Conservation (phyloP, 2,888 invertebrate species). For the Drosophila vallismaia region DNA sequence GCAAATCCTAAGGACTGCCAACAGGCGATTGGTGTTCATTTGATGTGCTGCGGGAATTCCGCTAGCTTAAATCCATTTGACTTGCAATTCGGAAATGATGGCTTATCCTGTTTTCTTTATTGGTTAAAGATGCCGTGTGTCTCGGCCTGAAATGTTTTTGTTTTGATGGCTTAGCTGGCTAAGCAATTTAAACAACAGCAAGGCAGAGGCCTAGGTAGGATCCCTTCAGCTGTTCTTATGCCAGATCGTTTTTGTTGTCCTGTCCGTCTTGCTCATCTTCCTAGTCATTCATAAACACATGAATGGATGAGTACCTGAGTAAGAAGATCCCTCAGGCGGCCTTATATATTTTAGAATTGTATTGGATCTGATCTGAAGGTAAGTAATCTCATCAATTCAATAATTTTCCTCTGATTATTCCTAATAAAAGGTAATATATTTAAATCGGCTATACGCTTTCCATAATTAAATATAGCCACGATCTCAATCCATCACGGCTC, state of each 20-base stretch:
- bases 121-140: constrained; percentile 67
- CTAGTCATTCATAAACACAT: constrained; percentile 52
- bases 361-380: constrained; percentile 20
- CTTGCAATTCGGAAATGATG: constrained; percentile 80
- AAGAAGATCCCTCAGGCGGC: constrained; percentile 32
- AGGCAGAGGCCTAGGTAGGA: constrained; percentile 8
- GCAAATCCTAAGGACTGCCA: neutral
- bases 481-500: too few species aligned
- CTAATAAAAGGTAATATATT: too few species aligned
- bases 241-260: constrained; percentile 25
- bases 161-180: constrained; percentile 65
- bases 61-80: constrained; percentile 79
- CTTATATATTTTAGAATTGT: constrained; percentile 33
- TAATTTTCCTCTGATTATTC: neutral
- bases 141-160: constrained; percentile 62
- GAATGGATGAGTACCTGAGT: constrained; percentile 23
- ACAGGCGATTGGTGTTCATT: constrained; percentile 19
- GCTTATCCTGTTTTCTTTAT: constrained; percentile 81
- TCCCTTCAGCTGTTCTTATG: constrained; percentile 27
- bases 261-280: constrained; percentile 32
- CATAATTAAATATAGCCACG: too few species aligned
- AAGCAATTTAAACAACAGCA: constrained; percentile 55
- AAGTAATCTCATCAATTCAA: constrained; percentile 20
- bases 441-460: too few species aligned
- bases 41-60: constrained; percentile 68